A percentile compares a stretch with the other conserved stretches of the same genome.
phyloP scores from a whole-genome alignment of 2,888 invertebrate species.

The Cataglyphis rosenhaueri region DNA sequence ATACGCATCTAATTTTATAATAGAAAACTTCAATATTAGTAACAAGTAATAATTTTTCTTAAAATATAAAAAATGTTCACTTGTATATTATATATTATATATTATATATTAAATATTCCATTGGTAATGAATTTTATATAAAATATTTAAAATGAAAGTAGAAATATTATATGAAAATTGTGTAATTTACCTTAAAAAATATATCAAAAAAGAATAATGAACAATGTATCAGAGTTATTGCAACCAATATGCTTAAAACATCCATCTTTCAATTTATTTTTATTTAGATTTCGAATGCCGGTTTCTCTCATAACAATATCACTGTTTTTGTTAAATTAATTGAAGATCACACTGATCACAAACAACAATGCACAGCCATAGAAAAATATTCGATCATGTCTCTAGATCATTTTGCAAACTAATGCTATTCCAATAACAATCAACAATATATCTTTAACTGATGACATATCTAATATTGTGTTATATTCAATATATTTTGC shows the following conservation, averaged over 20 bases:
- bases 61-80: neutral
- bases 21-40: neutral
- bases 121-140: neutral
- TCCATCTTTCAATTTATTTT: slow-evolving; percentile 87
- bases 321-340: neutral
- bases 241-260: slow-evolving; percentile 88
- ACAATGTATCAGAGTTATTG: slow-evolving; percentile 89
- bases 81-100: neutral
- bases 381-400: slow-evolving; percentile 26
- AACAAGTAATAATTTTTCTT: neutral
- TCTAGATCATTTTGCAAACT: slow-evolving; percentile 43
- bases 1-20: neutral
- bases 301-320: slow-evolving; percentile 53
- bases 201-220: slow-evolving; percentile 92
- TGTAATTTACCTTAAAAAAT: slow-evolving; percentile 90
- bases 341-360: neutral
- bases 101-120: neutral
- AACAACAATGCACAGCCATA: neutral
- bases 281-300: slow-evolving; percentile 37
- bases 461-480: neutral
- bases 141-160: neutral
- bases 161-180: neutral
- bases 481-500: neutral
- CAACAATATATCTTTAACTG: neutral
- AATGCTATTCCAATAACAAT: neutral